phyloP scores from a whole-genome alignment of 2,113 vertebrate species.

The Charina bottae region DNA sequence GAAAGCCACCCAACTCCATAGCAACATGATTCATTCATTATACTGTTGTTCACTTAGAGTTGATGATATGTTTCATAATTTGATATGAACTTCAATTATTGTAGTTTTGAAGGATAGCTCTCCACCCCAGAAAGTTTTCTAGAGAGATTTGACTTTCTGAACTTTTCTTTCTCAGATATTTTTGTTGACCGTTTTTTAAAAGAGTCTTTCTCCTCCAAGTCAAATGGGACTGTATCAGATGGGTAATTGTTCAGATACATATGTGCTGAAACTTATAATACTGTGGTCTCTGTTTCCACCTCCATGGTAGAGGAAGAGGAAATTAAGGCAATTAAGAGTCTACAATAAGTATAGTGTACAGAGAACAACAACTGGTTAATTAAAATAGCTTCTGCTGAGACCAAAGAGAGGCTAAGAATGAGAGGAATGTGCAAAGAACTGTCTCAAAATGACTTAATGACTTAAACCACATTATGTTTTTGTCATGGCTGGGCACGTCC shows the following conservation, averaged over 20 bases:
- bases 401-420: slow-evolving; percentile 2
- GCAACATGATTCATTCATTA: neutral
- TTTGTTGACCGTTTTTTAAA: neutral
- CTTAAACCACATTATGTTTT: neutral
- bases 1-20: neutral
- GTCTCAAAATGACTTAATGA: slow-evolving; percentile 15
- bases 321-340: neutral
- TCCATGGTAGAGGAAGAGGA: neutral
- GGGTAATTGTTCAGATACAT: neutral
- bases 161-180: neutral
- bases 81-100: neutral
- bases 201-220: no score
- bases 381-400: slow-evolving; percentile 46
- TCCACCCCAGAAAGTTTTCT: neutral
- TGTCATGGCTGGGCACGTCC: neutral
- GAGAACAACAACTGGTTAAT: neutral
- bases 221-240: neutral
- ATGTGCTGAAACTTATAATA: neutral
- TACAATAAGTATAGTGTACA: neutral
- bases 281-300: neutral
- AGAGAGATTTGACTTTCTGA: neutral
- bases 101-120: neutral
- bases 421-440: slow-evolving; percentile 28
- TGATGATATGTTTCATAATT: neutral
- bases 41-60: neutral